Evolutionary conservation across 2,113 vertebrate genomes (phyloP).

Genomic region (Cyanoramphus novaezelandiae): DNA sequence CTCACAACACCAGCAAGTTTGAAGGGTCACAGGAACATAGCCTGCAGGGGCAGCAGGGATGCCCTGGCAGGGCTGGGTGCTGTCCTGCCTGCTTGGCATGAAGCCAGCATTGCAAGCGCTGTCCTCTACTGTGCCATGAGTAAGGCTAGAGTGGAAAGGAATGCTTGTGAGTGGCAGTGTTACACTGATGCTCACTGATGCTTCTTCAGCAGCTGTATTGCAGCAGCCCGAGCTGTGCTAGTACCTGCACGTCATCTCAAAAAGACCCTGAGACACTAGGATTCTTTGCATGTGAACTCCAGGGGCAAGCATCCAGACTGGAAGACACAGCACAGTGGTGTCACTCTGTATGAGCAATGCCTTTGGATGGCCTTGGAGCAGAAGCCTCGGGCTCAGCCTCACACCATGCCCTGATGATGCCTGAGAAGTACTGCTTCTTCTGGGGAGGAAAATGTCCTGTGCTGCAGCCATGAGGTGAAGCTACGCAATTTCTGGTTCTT

Average conservation of each 20-base stretch:
- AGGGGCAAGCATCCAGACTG: neutral
- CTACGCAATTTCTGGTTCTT: neutral
- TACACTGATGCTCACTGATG: neutral
- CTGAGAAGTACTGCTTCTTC: rapidly evolving
- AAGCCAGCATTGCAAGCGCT: rapidly evolving
- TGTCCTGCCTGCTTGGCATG: neutral
- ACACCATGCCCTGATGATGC: rapidly evolving
- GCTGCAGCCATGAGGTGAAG: neutral
- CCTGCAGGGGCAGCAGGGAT: neutral
- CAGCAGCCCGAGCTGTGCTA: constrained; percentile 5
- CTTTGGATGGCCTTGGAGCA: neutral
- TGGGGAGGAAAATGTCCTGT: neutral
- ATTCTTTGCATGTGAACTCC: neutral
- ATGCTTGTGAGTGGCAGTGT: rapidly evolving
- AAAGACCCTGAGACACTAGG: neutral
- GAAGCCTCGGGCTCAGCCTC: neutral
- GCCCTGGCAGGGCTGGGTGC: neutral
- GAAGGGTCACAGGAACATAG: rapidly evolving
- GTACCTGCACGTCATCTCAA: constrained; percentile 20
- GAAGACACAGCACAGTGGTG: neutral
- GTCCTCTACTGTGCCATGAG: neutral
- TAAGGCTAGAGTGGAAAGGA: neutral
- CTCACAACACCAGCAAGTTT: neutral
- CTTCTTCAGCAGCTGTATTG: constrained; percentile 42
- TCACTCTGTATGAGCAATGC: constrained; percentile 35